Evolutionary conservation across 2,888 invertebrate species (phyloP), one percentile per base, ranked within the genome.

Genomic region (Herminia tarsipennalis): DNA sequence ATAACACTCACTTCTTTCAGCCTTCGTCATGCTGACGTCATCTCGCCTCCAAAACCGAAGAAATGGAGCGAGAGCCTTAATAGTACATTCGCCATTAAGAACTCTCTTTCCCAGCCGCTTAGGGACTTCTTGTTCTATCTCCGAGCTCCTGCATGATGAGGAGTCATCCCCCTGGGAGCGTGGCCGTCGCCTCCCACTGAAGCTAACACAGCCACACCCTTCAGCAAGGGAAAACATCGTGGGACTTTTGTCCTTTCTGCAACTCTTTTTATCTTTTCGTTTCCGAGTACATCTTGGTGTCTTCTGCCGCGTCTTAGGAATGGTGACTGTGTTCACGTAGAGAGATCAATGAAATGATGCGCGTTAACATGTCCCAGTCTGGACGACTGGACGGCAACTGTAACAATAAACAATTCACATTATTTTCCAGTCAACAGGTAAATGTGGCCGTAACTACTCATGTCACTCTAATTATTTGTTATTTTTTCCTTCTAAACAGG

Each of bases 11-110:
- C 95, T 95, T 91, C 95, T 93, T 85, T 95, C 95, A 44, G 95
- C 94, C 80, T 95, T 95, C 13, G 95, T 94, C 94, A 95, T 95
- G 85, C 94, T 95, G 81, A 94, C 93, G 59, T 95, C 94, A 61
- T 94, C 93, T 58, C 94, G 93, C 50, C 94, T 92, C 92, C 95
- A 95, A 70, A 94, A 94, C 66, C 93, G 93, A 59, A 95, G 92
- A 71, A 95, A 93, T 0, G 94, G 94, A 66, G 94, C 92, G 66
- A 94, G 74, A 21, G 92, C 88, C 51, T 92, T 91, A 67, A 93
- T 86, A 9, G 92, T 90, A 58, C 88, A 89, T 64, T 92, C 90
- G 47, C 86, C 82, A 61, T 85, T 83, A 21, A 88, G 73, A 27
- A 88, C 69, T 51, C 82, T 75, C 45, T 78, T 83, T 1, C 86